Percentiles rank a stretch among this genome's conserved stretches.
phyloP scores from a whole-genome alignment of 2,113 vertebrate species.

The Marmota flaviventris region DNA sequence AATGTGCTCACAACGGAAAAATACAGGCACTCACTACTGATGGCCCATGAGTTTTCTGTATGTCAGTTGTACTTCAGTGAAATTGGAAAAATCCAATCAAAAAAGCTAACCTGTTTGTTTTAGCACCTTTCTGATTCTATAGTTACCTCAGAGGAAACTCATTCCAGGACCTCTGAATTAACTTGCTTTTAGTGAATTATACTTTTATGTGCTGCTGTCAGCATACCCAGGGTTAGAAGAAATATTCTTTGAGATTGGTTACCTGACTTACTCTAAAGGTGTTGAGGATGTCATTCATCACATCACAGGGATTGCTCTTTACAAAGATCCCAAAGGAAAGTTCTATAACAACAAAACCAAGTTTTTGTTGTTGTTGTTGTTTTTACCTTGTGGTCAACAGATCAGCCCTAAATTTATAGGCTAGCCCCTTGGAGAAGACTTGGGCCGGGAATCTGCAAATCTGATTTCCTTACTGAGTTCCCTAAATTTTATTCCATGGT shows the following conservation, averaged over 20 bases:
- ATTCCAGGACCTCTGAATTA: background rate
- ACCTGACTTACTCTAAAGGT: background rate
- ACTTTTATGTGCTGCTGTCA: background rate
- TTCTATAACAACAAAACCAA: background rate
- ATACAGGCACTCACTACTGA: background rate
- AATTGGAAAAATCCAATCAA: background rate
- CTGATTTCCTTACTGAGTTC: background rate
- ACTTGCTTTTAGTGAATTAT: background rate
- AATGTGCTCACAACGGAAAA: background rate
- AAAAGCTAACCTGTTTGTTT: background rate
- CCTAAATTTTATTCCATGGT: background rate
- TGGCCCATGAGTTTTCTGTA: background rate
- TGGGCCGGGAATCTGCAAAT: background rate
- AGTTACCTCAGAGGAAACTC: background rate
- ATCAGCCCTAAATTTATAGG: background rate
- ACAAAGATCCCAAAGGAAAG: constrained; percentile 50
- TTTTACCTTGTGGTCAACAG: background rate
- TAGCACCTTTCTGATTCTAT: background rate
- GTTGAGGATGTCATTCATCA: background rate
- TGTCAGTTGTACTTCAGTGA: background rate
- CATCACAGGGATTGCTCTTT: background rate
- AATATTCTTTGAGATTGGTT: background rate
- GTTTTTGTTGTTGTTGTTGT: too few relatives aligned
- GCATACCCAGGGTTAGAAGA: background rate
- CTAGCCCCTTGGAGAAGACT: background rate